Percentiles rank a stretch among this genome's conserved stretches.
Conservation (phyloP, 2,797 vertebrate genomes). For the Cyprinella venusta region DNA sequence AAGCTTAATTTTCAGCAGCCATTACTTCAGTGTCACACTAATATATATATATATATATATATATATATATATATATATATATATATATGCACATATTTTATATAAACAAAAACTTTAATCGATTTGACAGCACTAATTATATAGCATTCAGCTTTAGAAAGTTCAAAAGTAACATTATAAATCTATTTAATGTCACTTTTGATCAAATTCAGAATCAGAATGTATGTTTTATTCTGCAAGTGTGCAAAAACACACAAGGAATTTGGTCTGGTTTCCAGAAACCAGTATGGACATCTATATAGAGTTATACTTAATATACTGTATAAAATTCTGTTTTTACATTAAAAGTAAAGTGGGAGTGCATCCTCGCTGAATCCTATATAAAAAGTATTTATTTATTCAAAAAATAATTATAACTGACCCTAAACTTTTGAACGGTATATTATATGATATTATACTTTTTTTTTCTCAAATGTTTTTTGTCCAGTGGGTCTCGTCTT, state of each 20-base stretch:
- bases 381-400: background rate
- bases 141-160: background rate
- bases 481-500: background rate
- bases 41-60: background rate
- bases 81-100: no score
- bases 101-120: no score
- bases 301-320: background rate
- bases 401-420: background rate
- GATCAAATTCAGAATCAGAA: background rate
- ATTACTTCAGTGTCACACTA: background rate
- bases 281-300: background rate
- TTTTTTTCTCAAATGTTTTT: background rate
- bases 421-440: background rate
- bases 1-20: no score
- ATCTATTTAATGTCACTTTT: background rate
- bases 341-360: background rate
- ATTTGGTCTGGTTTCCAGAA: background rate
- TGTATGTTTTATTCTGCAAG: background rate
- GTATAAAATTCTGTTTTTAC: background rate
- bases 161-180: background rate
- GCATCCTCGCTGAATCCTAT: background rate
- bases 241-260: background rate
- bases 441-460: background rate
- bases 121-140: no score
- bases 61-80: no score